Conservation (phyloP, 2,888 invertebrate species). For the Drosophila yooni region DNA sequence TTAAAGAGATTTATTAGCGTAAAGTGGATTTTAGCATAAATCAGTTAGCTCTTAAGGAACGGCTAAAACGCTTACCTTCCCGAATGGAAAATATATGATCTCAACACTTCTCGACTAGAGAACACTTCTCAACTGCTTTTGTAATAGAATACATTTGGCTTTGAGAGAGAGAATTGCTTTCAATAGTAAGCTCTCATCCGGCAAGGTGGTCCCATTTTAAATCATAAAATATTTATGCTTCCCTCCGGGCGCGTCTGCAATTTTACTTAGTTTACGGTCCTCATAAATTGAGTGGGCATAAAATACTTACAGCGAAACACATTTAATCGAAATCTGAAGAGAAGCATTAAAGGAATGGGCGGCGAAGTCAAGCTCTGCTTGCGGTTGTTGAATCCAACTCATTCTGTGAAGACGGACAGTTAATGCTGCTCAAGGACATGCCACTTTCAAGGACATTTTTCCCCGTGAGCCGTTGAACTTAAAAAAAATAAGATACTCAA, state of each 20-base stretch:
- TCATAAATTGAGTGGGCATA: constrained; percentile 69
- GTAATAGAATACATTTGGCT: constrained; percentile 12
- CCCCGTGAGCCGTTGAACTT: constrained; percentile 29
- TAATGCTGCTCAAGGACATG: constrained; percentile 34
- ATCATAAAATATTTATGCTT: constrained; percentile 69
- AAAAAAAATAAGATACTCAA: constrained; percentile 33
- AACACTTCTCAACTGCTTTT: constrained; percentile 13
- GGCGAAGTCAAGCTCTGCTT: neutral
- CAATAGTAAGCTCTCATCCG: constrained; percentile 28
- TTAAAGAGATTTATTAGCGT: constrained; percentile 63
- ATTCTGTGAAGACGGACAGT: constrained; percentile 9
- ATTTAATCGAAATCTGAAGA: constrained; percentile 59
- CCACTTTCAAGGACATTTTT: constrained; percentile 34
- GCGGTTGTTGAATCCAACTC: constrained; percentile 35
- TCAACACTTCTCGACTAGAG: constrained; percentile 13
- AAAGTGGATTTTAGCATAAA: constrained; percentile 70
- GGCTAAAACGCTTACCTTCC: constrained; percentile 38
- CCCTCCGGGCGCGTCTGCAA: constrained; percentile 47
- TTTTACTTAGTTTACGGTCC: constrained; percentile 63
- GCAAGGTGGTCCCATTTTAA: constrained; percentile 49
- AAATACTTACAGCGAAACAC: constrained; percentile 62
- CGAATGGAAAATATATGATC: constrained; percentile 58
- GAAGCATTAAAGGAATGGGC: constrained; percentile 44
- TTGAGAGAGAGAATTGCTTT: neutral
- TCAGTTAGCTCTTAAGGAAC: constrained; percentile 56